Evolutionary conservation across 1,140 invertebrate species (phyloP).

Genomic region (Oryctes rhinoceros): DNA sequence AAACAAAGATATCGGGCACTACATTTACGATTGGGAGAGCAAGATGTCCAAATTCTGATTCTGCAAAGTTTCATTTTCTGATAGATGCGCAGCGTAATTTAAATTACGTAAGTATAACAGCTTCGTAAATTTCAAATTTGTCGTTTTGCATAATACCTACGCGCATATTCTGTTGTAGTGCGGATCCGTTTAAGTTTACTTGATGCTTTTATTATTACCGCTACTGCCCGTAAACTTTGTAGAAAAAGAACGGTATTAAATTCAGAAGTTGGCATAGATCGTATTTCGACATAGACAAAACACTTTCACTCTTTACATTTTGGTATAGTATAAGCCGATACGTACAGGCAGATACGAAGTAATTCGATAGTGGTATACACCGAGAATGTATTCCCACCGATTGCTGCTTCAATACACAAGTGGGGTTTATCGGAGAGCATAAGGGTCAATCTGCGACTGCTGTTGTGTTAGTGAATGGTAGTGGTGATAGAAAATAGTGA

Average conservation of each 20-base stretch:
- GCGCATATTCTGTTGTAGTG: background rate
- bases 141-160: too few relatives aligned
- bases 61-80: too few relatives aligned
- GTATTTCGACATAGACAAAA: slow-evolving; percentile 15
- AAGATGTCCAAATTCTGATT: too few relatives aligned
- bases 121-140: too few relatives aligned
- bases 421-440: slow-evolving; percentile 16
- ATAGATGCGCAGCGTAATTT: too few relatives aligned
- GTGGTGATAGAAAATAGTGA: slow-evolving; percentile 22
- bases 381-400: slow-evolving; percentile 31
- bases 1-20: too few relatives aligned
- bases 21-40: too few relatives aligned
- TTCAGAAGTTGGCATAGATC: slow-evolving; percentile 25
- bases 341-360: slow-evolving; percentile 23
- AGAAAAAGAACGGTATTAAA: background rate
- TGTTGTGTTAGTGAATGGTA: background rate
- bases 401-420: background rate
- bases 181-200: background rate
- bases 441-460: background rate
- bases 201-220: background rate
- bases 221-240: background rate
- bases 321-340: background rate
- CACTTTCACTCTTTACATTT: slow-evolving; percentile 33
- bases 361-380: background rate
- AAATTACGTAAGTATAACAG: too few relatives aligned